Base-by-base conservation (phyloP, 2,113 vertebrate species). In the Pavo muticus region DNA sequence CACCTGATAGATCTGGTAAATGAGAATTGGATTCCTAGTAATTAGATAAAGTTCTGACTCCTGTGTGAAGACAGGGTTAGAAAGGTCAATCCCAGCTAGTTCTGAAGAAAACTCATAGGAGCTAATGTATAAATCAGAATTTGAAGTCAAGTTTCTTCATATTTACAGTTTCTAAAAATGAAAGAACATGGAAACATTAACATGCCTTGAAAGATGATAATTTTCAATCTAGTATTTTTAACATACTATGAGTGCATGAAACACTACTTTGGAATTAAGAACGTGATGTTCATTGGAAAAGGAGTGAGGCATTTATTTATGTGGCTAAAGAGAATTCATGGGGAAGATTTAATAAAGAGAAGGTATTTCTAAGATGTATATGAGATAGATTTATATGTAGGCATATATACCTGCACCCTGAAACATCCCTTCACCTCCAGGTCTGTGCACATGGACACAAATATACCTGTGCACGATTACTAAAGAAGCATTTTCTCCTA, bases 391-490 rank as follows among this genome's bases (percentile, higher is more conserved):
- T 30, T 18, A 18, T 56, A 56, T 32, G 11, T 18, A 56, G 29
- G 18, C 29, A 18, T 56, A 19, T 19, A 32, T 20, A 23, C 45
- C 16, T 16, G 19, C 9, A 14, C 54, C 32, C 52, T 61, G 40
- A 82, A 61, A 57, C 32, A 23, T 7, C 74, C 70, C 37, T 42
- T 24, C 6, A 14, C 18, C 13, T 29, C 0, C 2, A 44, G 20
- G 24, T 44, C 20, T 5, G 15, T 45, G 25, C 7, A 17, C 23
- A 3, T 0, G 0, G n/a, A 21, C 37, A 30, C 6, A 50, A 32
- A 29, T 57, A 40, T 2, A 54, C 0, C 0, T 4, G n/a, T 1
- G 10, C 5, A 2, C 32, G 20, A 12, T n/a, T 79, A 14, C 4
- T 14, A 32, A 69, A 37, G 9, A 65, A 47, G 12, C 10, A 4